Conservation (phyloP, 1,140 invertebrate genomes). For the Listronotus bonariensis region DNA sequence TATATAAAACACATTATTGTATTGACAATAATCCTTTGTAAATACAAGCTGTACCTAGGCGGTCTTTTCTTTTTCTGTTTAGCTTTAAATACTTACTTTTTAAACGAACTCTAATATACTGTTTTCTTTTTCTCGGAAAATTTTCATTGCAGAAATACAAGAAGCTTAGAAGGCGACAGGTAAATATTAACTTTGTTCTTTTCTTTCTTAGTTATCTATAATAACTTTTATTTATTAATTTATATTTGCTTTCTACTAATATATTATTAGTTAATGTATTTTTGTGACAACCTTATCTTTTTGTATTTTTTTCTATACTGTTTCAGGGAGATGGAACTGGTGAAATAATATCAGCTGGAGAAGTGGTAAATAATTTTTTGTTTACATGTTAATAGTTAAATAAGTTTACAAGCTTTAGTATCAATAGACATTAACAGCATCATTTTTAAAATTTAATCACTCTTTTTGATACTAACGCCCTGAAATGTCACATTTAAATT, state of each 20-base stretch:
- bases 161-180: conserved; percentile 86
- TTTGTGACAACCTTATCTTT: conserved; percentile 39
- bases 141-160: conserved; percentile 77
- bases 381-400: not conserved
- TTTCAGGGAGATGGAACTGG: conserved; percentile 79
- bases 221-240: not conserved
- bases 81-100: conserved; percentile 11
- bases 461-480: no score
- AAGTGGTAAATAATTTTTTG: conserved; percentile 60
- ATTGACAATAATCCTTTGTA: no score
- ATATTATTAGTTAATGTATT: conserved; percentile 5
- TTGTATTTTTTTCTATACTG: conserved; percentile 57
- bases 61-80: conserved; percentile 6
- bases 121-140: conserved; percentile 45
- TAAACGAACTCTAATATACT: conserved; percentile 19
- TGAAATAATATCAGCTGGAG: conserved; percentile 67
- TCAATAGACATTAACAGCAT: no score
- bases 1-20: no score
- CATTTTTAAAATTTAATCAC: no score
- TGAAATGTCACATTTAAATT: no score
- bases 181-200: conserved; percentile 58
- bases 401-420: no score
- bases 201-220: not conserved
- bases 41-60: no score
- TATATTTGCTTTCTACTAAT: conserved; percentile 6